These are phyloP conservation scores for Ctenosaura bakeri DNA, from an alignment of 2,797 vertebrate genomes.

Conservation along the genomic window DNA sequence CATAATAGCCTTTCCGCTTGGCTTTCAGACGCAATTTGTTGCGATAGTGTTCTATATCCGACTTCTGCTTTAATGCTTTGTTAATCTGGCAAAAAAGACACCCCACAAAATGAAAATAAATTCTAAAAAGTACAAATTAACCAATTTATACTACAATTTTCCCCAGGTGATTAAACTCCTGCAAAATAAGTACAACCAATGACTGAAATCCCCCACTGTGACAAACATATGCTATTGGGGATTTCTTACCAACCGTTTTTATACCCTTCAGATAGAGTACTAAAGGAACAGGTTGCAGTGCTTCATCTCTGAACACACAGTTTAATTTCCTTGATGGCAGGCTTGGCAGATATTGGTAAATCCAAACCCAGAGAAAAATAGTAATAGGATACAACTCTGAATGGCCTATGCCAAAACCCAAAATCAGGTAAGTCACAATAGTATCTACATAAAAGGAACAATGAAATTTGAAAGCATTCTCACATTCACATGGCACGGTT, in stretches of 20 bases:
- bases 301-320: background rate
- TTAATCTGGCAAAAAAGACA: constrained; percentile 85
- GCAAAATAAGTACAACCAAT: constrained; percentile 26
- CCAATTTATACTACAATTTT: constrained; percentile 54
- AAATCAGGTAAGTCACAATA: background rate
- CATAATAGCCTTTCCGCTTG: constrained; percentile 96
- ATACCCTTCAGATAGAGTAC: background rate
- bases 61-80: constrained; percentile 97
- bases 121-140: constrained; percentile 58
- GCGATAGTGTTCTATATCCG: constrained; percentile 98
- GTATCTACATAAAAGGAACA: background rate
- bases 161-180: constrained; percentile 70
- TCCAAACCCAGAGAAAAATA: background rate
- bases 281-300: background rate
- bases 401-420: background rate
- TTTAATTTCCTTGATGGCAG: background rate
- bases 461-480: background rate
- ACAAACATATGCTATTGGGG: constrained; percentile 37
- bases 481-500: background rate
- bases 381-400: background rate
- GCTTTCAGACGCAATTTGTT: constrained; percentile 98
- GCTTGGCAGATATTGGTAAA: background rate
- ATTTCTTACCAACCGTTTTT: constrained; percentile 21
- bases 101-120: background rate
- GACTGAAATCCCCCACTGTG: constrained; percentile 65